A percentile compares a stretch with the other conserved stretches of the same genome.
Conservation (phyloP, 2,797 vertebrate genomes). For the Sebastolobus altivelis region DNA sequence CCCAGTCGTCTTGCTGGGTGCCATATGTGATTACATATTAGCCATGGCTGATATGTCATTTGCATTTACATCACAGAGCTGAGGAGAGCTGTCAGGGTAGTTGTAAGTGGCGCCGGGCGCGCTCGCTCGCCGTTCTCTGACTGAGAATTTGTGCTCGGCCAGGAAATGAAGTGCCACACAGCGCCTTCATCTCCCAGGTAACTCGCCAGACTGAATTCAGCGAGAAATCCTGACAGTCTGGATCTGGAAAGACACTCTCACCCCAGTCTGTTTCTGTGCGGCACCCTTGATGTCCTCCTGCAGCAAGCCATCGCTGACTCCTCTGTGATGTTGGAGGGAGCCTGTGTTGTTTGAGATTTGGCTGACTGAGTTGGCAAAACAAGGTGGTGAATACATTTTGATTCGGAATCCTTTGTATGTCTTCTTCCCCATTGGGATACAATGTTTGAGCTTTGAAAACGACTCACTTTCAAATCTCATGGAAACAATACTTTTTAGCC, state of each 20-base stretch:
- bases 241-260: constrained; percentile 79
- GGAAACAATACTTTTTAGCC: constrained; percentile 77
- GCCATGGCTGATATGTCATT: constrained; percentile 81
- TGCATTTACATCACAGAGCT: constrained; percentile 81
- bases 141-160: constrained; percentile 67
- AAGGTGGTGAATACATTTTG: constrained; percentile 82
- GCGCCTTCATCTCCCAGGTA: constrained; percentile 80
- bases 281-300: constrained; percentile 80
- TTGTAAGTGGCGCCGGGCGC: constrained; percentile 61
- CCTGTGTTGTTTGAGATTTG: constrained; percentile 85
- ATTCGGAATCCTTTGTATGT: constrained; percentile 79
- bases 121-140: constrained; percentile 57
- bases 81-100: constrained; percentile 72
- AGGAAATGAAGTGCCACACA: constrained; percentile 79
- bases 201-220: constrained; percentile 73
- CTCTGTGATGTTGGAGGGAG: constrained; percentile 80
- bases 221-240: constrained; percentile 77
- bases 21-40: constrained; percentile 86
- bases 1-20: constrained; percentile 77
- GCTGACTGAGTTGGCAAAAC: constrained; percentile 83
- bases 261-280: constrained; percentile 74
- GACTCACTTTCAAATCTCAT: constrained; percentile 79
- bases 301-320: constrained; percentile 74
- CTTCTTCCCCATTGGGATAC: constrained; percentile 73
- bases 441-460: constrained; percentile 79